Percentiles rank a stretch among this genome's conserved stretches.
phyloP scores from a whole-genome alignment of 2,888 invertebrate genomes.

The Limnephilus auricula region DNA sequence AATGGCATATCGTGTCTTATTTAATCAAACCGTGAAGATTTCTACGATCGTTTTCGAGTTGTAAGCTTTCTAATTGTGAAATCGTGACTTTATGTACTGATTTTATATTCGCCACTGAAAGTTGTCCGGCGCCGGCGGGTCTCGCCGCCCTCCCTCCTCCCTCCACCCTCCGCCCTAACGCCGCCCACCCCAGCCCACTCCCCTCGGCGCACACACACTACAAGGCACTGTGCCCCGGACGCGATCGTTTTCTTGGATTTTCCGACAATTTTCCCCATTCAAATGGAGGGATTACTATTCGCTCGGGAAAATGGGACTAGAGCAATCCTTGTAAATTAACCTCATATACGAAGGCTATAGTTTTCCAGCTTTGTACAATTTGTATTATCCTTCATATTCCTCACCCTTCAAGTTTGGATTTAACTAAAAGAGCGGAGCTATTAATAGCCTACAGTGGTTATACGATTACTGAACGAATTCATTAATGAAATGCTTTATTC shows the following conservation, averaged over 20 bases:
- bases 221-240: constrained; percentile 4
- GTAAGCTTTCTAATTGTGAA: constrained; percentile 38
- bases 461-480: neutral
- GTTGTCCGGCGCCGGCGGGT: constrained; percentile 65
- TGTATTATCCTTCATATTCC: constrained; percentile 6
- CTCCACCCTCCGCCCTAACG: too few relatives aligned
- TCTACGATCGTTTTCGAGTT: constrained; percentile 57
- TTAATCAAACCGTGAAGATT: constrained; percentile 31
- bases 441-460: neutral
- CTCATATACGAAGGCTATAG: neutral
- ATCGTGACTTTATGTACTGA: constrained; percentile 43
- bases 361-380: constrained; percentile 5
- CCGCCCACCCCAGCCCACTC: neutral
- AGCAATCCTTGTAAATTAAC: constrained; percentile 34
- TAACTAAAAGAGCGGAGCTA: neutral
- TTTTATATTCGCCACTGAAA: constrained; percentile 45
- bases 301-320: constrained; percentile 21
- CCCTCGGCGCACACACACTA: neutral
- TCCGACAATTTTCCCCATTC: constrained; percentile 42
- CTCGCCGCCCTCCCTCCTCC: constrained; percentile 66
- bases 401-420: constrained; percentile 8
- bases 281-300: constrained; percentile 35
- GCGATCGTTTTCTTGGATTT: constrained; percentile 41
- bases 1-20: constrained; percentile 43
- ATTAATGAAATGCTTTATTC: neutral